Percentiles rank a stretch among this genome's conserved stretches.
Conservation (phyloP, 2,797 vertebrate species). For the Melanotaenia nigrans region DNA sequence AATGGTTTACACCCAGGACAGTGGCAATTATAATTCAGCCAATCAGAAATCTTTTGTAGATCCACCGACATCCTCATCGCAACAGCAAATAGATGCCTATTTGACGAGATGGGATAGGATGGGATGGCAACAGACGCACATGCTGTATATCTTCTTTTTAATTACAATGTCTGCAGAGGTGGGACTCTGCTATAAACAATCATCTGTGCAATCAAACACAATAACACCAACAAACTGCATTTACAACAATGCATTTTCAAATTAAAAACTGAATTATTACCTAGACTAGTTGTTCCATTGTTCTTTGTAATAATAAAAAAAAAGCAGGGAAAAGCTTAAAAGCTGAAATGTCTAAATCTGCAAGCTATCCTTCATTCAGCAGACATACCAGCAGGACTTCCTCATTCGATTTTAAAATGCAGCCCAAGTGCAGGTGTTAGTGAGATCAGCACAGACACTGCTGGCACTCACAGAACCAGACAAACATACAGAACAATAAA, state of each 20-base stretch:
- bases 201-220: constrained; percentile 80
- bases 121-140: constrained; percentile 70
- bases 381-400: constrained; percentile 11
- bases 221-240: constrained; percentile 62
- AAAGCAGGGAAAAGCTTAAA: not conserved
- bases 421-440: constrained; percentile 32
- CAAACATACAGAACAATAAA: constrained; percentile 7
- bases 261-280: constrained; percentile 51
- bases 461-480: constrained; percentile 37
- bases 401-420: constrained; percentile 50
- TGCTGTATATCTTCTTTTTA: constrained; percentile 80
- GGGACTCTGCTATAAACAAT: constrained; percentile 83
- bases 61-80: constrained; percentile 69
- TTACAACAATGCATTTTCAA: constrained; percentile 53
- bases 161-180: constrained; percentile 85
- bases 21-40: constrained; percentile 81
- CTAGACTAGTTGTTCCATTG: constrained; percentile 38
- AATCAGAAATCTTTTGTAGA: constrained; percentile 80
- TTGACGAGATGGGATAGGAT: constrained; percentile 77
- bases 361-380: constrained; percentile 28
- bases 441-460: constrained; percentile 44
- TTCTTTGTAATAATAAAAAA: constrained; percentile 32
- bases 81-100: constrained; percentile 75
- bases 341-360: constrained; percentile 4
- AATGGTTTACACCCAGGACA: constrained; percentile 80